Evolutionary conservation across 2,797 vertebrate genomes (phyloP).

Genomic region (Anableps anableps): DNA sequence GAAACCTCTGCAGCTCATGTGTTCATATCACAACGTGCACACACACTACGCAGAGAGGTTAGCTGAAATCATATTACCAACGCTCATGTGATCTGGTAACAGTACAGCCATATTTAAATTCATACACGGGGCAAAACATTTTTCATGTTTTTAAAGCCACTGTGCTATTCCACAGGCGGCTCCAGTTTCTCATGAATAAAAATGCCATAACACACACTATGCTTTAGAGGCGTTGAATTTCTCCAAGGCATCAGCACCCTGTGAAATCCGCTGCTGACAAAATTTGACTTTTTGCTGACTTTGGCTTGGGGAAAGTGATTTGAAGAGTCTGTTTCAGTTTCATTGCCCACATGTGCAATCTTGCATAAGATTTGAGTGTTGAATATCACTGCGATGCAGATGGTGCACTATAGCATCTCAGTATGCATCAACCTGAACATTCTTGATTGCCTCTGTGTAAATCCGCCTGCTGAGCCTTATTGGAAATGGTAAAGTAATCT

Average conservation of each 20-base stretch:
- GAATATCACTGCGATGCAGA: conserved; percentile 64
- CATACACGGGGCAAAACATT: conserved; percentile 51
- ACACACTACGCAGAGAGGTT: conserved; percentile 1
- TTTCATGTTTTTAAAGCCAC: conserved; percentile 67
- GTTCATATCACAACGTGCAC: neutral
- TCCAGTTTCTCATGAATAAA: conserved; percentile 60
- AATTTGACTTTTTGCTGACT: conserved; percentile 68
- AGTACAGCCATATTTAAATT: conserved; percentile 54
- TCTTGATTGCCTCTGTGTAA: conserved; percentile 44
- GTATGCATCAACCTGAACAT: conserved; percentile 38
- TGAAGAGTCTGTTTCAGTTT: conserved; percentile 54
- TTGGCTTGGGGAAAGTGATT: conserved; percentile 57
- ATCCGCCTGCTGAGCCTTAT: conserved; percentile 41
- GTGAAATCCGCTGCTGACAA: conserved; percentile 59
- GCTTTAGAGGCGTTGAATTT: conserved; percentile 54
- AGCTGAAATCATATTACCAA: conserved; percentile 38
- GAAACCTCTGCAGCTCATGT: neutral
- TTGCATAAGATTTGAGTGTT: conserved; percentile 60
- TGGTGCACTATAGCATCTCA: conserved; percentile 49
- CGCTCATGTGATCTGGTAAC: conserved; percentile 38
- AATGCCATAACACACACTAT: conserved; percentile 55
- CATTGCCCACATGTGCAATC: conserved; percentile 58
- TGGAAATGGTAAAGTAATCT: conserved; percentile 49
- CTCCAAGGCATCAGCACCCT: conserved; percentile 40
- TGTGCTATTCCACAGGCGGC: conserved; percentile 54